Evolutionary conservation across 2,888 invertebrate genomes (phyloP).

Genomic region (Euclidia mi): DNA sequence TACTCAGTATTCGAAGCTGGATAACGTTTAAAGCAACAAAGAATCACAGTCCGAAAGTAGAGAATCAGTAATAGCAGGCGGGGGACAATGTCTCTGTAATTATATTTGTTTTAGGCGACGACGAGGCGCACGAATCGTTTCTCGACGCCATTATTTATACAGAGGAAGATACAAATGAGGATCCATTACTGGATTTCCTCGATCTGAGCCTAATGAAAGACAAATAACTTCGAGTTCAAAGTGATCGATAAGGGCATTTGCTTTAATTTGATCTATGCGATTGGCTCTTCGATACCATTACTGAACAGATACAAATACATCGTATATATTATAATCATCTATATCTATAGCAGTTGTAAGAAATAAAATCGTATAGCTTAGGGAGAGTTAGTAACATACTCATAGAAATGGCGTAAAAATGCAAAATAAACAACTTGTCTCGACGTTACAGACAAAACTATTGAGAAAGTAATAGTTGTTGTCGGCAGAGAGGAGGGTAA

Average conservation of each 20-base stretch:
- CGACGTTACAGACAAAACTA: slow-evolving; percentile 67
- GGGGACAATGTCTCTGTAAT: slow-evolving; percentile 74
- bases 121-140: slow-evolving; percentile 68
- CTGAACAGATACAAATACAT: slow-evolving; percentile 32
- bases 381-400: slow-evolving; percentile 4
- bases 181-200: slow-evolving; percentile 84
- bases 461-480: slow-evolving; percentile 64
- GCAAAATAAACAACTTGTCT: slow-evolving; percentile 62
- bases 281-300: slow-evolving; percentile 39
- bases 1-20: background rate
- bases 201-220: slow-evolving; percentile 84
- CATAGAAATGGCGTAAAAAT: slow-evolving; percentile 72
- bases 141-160: slow-evolving; percentile 79
- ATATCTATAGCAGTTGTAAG: background rate
- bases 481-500: slow-evolving; percentile 41
- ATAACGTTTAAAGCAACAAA: slow-evolving; percentile 7
- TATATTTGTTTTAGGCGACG: slow-evolving; percentile 77
- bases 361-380: background rate
- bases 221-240: slow-evolving; percentile 83
- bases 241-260: slow-evolving; percentile 77
- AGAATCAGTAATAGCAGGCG: slow-evolving; percentile 46
- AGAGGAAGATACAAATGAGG: slow-evolving; percentile 84
- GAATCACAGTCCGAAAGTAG: slow-evolving; percentile 29
- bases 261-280: slow-evolving; percentile 75
- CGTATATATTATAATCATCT: slow-evolving; percentile 17